A percentile compares a stretch with the other conserved stretches of the same genome.
These are phyloP conservation scores for Melinaea marsaeus DNA, from an alignment of 2,888 invertebrate genomes.

Conservation along the genomic window DNA sequence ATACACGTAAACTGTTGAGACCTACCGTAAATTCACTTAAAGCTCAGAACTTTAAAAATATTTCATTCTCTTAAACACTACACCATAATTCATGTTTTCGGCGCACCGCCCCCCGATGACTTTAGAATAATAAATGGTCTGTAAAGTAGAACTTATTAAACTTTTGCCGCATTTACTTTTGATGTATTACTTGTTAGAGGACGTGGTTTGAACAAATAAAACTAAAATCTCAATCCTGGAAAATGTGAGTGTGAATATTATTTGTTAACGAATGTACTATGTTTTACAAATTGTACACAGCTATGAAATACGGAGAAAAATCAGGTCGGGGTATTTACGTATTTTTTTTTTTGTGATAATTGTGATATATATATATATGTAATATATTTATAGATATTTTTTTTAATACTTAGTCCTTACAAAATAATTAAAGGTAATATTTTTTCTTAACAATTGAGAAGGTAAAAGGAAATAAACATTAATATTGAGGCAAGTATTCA, in stretches of 20 bases:
- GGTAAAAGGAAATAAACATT: no score
- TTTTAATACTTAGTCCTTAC: no score
- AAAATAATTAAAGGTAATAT: no score
- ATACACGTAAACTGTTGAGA: conserved; percentile 25
- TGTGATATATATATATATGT: no score
- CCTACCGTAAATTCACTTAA: conserved; percentile 32
- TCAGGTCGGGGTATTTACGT: no score
- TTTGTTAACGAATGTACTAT: background rate
- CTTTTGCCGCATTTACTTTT: background rate
- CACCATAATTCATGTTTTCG: conserved; percentile 54
- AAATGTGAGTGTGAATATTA: background rate
- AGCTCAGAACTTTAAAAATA: conserved; percentile 38
- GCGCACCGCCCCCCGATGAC: conserved; percentile 41
- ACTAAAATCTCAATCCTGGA: background rate
- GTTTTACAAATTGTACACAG: background rate
- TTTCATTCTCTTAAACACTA: conserved; percentile 48
- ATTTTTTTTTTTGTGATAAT: no score
- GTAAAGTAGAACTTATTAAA: conserved; percentile 6
- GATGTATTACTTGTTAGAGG: background rate
- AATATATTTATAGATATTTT: no score
- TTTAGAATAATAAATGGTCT: conserved; percentile 53
- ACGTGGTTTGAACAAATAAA: background rate
- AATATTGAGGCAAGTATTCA: background rate
- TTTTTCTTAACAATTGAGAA: no score
- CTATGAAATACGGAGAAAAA: no score